phyloP scores from a whole-genome alignment of 2,797 vertebrate species.

The Pterois miles region DNA sequence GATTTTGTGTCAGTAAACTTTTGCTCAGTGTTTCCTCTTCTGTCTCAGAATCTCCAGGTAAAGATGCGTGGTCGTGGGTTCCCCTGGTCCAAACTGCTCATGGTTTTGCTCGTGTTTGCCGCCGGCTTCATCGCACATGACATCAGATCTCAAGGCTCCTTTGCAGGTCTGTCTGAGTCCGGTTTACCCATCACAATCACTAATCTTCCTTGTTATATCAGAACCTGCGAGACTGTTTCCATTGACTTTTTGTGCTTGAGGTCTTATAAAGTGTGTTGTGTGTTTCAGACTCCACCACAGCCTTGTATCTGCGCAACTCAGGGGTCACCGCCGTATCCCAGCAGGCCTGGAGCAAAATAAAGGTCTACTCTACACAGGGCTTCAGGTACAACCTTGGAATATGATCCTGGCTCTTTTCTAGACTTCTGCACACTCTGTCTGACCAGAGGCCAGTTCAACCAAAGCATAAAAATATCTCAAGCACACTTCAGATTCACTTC shows the following conservation, averaged over 20 bases:
- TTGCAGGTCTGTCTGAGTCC: conserved; percentile 81
- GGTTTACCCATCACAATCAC: not conserved
- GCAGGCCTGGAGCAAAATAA: conserved; percentile 86
- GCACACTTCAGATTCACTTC: not conserved
- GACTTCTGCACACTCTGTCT: not conserved
- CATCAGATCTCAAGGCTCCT: conserved; percentile 85
- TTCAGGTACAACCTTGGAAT: conserved; percentile 82
- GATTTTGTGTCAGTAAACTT: not conserved
- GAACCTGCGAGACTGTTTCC: not conserved
- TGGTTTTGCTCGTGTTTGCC: conserved; percentile 84
- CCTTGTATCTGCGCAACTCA: conserved; percentile 81
- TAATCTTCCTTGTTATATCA: not conserved
- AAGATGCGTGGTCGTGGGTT: conserved; percentile 86
- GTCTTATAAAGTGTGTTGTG: not conserved
- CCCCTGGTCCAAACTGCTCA: conserved; percentile 87
- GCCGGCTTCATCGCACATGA: conserved; percentile 89
- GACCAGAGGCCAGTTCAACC: not conserved
- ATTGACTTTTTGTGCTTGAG: not conserved
- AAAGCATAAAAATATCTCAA: not conserved
- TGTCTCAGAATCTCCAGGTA: conserved; percentile 84
- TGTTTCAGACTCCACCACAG: conserved; percentile 85
- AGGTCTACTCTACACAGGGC: conserved; percentile 81
- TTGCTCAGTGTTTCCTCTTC: not conserved
- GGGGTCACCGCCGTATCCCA: conserved; percentile 84
- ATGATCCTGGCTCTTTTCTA: not conserved